Evolutionary conservation across 2,113 vertebrate species (phyloP), one percentile per base, ranked within the genome.

Genomic region (Lampris megalopsis): DNA sequence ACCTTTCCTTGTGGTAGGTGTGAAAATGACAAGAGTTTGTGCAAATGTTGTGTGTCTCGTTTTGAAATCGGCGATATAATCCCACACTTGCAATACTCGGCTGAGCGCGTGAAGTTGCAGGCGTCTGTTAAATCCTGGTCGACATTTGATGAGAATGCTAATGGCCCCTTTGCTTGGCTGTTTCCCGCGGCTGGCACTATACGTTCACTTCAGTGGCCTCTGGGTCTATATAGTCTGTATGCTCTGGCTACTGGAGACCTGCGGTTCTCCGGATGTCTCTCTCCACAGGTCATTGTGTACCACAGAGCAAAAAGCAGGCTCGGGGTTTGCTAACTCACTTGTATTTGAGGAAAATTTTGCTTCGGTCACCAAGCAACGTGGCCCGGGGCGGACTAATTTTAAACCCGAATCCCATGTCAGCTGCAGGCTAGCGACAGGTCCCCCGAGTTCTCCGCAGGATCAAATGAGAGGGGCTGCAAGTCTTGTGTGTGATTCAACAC

Each of bases 361-460:
- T 50, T 36, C 13, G 78, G 86, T 79, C 71, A 80, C 91, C 40
- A 83, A 76, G 91, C 87, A 91, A 93, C 91, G 6, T 56, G 49
- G 73, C 80, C 79, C 4, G n/a, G 73, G 75, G 80, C 80, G 68
- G 79, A 80, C 68, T 85, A 59, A 73, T 84, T 88, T 85, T 57
- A 73, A 82, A 87, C 62, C 83, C 57, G 66, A 48, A 35, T 71
- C 79, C 79, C 71, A 38, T 78, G 78, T 80, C 1, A 73, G 43
- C 71, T 9, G 50, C 50, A 49, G 82, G 81, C 81, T 83, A 85
- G 78, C 42, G 65, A 57, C 80, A 79, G 73, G 78, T 82, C 75
- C 77, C 81, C 65, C 13, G 58, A 63, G 81, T 70, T 56, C 70
- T 64, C 77, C 61, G 4, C 50, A 8, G 68, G 77, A 88, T 82